phyloP scores from a whole-genome alignment of 2,113 vertebrate species.

The Emydocephalus ijimae region DNA sequence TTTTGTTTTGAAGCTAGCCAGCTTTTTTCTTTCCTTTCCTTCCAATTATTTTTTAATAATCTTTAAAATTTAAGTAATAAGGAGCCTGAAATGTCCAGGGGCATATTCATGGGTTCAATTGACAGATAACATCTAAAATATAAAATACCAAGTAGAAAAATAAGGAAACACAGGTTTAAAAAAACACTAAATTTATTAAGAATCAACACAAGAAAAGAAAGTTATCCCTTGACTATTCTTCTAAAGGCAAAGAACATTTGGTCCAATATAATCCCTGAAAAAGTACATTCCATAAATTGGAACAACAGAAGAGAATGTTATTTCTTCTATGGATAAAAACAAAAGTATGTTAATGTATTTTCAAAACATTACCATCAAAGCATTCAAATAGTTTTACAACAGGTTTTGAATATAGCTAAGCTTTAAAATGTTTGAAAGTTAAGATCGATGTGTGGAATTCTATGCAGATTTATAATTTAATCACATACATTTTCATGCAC shows the following conservation, averaged over 20 bases:
- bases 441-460: neutral
- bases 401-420: neutral
- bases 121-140: neutral
- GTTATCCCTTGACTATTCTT: neutral
- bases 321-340: neutral
- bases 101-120: neutral
- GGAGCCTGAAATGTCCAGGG: neutral
- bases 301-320: neutral
- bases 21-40: neutral
- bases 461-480: neutral
- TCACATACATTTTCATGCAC: neutral
- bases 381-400: neutral
- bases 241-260: neutral
- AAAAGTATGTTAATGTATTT: neutral
- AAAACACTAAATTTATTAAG: neutral
- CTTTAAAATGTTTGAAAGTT: neutral
- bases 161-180: neutral
- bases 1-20: neutral
- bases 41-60: neutral
- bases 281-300: neutral
- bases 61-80: neutral
- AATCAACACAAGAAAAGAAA: neutral
- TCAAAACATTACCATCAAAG: neutral
- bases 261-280: neutral
- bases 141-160: neutral